A percentile compares a stretch with the other conserved stretches of the same genome.
phyloP scores from a whole-genome alignment of 2,888 invertebrate genomes.

The Eutolmus rufibarbis region DNA sequence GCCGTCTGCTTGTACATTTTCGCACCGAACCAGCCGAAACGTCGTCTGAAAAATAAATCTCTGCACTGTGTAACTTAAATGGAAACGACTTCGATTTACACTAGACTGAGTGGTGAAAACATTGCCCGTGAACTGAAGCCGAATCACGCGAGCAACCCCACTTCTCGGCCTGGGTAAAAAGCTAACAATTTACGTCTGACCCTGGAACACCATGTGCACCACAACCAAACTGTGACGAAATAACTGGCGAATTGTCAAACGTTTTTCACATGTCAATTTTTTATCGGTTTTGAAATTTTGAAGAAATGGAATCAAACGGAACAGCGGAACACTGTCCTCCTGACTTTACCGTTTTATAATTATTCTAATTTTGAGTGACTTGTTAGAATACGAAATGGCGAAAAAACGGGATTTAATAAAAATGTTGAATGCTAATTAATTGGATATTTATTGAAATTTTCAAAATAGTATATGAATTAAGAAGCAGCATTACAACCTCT shows the following conservation, averaged over 20 bases:
- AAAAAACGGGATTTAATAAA: too few species aligned
- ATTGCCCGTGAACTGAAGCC: background rate
- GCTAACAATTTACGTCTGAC: background rate
- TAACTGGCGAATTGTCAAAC: background rate
- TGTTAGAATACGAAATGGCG: too few species aligned
- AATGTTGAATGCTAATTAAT: background rate
- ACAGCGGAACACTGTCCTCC: too few species aligned
- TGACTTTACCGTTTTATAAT: background rate
- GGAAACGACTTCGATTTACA: background rate
- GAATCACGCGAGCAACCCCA: background rate
- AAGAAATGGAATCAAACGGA: background rate
- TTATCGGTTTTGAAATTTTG: background rate
- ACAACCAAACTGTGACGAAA: background rate
- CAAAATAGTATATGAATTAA: background rate
- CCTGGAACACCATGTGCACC: background rate
- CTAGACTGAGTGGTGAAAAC: background rate
- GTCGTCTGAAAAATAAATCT: conserved; percentile 2
- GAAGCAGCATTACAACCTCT: background rate
- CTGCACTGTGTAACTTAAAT: background rate
- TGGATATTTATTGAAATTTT: background rate
- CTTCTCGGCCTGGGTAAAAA: background rate
- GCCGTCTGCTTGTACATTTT: conserved; percentile 62
- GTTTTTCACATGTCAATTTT: background rate
- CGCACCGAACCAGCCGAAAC: background rate
- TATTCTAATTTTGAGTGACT: too few species aligned